Evolutionary conservation across 2,113 vertebrate species (phyloP).

Genomic region (Nibea coibor): DNA sequence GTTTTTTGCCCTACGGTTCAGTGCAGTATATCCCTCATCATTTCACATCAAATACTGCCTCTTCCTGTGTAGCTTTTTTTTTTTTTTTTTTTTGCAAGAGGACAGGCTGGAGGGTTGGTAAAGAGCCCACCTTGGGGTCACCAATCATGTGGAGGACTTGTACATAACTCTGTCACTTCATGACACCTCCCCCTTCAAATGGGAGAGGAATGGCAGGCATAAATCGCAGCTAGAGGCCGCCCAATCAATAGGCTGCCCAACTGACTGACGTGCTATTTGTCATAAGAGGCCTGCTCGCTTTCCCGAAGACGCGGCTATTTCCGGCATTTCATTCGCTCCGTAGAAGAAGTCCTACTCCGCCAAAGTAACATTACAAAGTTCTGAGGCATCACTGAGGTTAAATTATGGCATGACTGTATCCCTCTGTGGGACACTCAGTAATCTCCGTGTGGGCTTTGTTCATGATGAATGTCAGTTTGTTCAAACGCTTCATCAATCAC

Average conservation of each 20-base stretch:
- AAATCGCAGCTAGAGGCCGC: constrained; percentile 74
- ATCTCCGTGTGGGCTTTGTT: background rate
- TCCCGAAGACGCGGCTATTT: constrained; percentile 45
- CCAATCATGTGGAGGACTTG: constrained; percentile 80
- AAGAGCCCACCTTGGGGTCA: constrained; percentile 70
- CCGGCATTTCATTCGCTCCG: constrained; percentile 15
- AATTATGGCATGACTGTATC: background rate
- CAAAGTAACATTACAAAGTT: background rate
- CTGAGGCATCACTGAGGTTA: background rate
- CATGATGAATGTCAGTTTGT: constrained; percentile 14
- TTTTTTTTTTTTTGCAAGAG: constrained; percentile 35
- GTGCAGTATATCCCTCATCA: constrained; percentile 29
- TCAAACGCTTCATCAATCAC: background rate
- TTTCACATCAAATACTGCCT: constrained; percentile 46
- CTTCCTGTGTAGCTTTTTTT: constrained; percentile 36
- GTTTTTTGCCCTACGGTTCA: constrained; percentile 40
- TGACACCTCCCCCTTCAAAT: constrained; percentile 79
- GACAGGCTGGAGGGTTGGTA: constrained; percentile 50
- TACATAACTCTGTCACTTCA: constrained; percentile 80
- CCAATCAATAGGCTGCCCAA: constrained; percentile 78
- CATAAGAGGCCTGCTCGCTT: constrained; percentile 59
- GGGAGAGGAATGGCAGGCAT: constrained; percentile 78
- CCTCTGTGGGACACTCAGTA: background rate
- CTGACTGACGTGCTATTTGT: constrained; percentile 75
- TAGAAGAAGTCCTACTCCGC: background rate